phyloP scores from a whole-genome alignment of 2,888 invertebrate species.

The Seira musarum region DNA sequence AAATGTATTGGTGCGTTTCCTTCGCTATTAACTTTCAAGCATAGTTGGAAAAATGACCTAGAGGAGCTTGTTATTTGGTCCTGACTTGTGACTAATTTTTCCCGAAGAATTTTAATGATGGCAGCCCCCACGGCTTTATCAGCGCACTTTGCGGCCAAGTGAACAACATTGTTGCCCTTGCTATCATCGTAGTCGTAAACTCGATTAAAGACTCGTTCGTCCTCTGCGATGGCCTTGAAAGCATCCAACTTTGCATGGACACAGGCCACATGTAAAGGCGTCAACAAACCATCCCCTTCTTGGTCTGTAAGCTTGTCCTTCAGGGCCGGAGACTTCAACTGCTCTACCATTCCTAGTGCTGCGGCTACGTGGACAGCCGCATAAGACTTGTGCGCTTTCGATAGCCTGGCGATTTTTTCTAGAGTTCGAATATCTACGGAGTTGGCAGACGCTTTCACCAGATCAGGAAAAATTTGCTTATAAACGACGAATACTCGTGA shows the following conservation, averaged over 20 bases:
- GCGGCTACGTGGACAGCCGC: constrained; percentile 62
- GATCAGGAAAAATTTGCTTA: constrained; percentile 56
- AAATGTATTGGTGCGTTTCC: constrained; percentile 63
- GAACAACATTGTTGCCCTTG: constrained; percentile 89
- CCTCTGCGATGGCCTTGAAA: constrained; percentile 31
- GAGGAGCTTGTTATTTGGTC: background rate
- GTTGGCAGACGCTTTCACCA: constrained; percentile 52
- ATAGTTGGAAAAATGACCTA: constrained; percentile 34
- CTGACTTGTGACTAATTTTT: constrained; percentile 7
- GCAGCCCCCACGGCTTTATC: constrained; percentile 34
- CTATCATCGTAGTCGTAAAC: constrained; percentile 82
- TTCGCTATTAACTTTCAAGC: constrained; percentile 61
- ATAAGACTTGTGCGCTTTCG: constrained; percentile 57
- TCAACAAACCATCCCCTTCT: constrained; percentile 48
- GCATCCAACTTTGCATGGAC: constrained; percentile 33
- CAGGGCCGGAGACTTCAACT: constrained; percentile 44
- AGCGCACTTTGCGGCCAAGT: constrained; percentile 82
- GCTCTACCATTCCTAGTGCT: constrained; percentile 51
- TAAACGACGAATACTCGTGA: constrained; percentile 55
- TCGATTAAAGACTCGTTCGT: constrained; percentile 78
- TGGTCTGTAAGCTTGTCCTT: constrained; percentile 52
- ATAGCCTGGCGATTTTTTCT: constrained; percentile 54
- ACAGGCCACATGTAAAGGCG: constrained; percentile 66
- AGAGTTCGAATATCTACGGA: constrained; percentile 45
- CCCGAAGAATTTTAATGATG: constrained; percentile 24